A percentile compares a stretch with the other conserved stretches of the same genome.
Evolutionary conservation across 2,888 invertebrate genomes (phyloP).

Genomic region (Caenorhabditis sinica): DNA sequence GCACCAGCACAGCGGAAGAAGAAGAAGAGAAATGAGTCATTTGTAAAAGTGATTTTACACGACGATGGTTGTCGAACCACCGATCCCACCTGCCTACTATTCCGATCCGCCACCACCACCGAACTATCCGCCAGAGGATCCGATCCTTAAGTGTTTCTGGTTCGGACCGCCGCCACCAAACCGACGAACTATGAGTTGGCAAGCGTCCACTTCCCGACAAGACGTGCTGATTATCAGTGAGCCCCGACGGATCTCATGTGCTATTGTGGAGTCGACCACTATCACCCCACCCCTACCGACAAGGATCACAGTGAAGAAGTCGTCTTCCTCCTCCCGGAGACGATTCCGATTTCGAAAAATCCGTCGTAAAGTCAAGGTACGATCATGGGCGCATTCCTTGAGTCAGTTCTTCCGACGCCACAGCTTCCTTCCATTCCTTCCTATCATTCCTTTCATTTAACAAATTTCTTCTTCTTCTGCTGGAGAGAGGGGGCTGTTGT

Average conservation of each 20-base stretch:
- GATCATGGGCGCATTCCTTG: constrained; percentile 6
- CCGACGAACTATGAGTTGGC: constrained; percentile 29
- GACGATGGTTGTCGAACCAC: constrained; percentile 55
- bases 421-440: constrained; percentile 36
- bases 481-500: constrained; percentile 3
- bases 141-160: constrained; percentile 48
- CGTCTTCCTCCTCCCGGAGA: too few species aligned
- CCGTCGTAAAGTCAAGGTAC: constrained; percentile 29
- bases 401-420: neutral
- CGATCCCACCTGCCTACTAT: constrained; percentile 29
- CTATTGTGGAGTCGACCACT: constrained; percentile 43
- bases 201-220: constrained; percentile 4
- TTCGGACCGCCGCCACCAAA: constrained; percentile 21
- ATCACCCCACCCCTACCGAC: constrained; percentile 37
- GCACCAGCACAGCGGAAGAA: neutral
- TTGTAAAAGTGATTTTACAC: constrained; percentile 47
- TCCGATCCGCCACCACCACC: constrained; percentile 28
- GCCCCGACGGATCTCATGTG: constrained; percentile 42
- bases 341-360: constrained; percentile 15
- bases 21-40: constrained; percentile 49
- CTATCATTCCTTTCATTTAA: constrained; percentile 33
- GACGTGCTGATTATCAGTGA: constrained; percentile 48
- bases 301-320: neutral
- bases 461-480: constrained; percentile 8
- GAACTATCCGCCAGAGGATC: constrained; percentile 25